Conservation (phyloP, 2,797 vertebrate species). For the Phalloptychus januarius region DNA sequence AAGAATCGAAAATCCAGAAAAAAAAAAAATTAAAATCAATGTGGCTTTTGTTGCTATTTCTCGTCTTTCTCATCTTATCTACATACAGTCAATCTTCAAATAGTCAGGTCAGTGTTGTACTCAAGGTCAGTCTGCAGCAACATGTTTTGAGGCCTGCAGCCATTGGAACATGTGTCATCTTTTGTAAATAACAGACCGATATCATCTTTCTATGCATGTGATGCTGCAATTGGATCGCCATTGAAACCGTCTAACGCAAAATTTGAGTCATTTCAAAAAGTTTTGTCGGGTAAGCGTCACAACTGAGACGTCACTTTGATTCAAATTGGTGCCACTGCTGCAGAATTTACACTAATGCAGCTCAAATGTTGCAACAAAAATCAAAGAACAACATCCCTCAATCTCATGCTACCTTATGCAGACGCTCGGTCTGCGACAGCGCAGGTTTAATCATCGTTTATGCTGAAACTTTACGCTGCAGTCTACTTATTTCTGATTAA, state of each 20-base stretch:
- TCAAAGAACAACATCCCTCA: background rate
- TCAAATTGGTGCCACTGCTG: background rate
- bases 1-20: slow-evolving; percentile 21
- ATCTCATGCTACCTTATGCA: background rate
- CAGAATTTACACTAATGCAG: background rate
- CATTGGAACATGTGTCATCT: background rate
- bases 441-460: background rate
- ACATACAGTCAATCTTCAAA: background rate
- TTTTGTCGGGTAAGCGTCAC: no score
- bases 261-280: background rate
- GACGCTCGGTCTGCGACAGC: background rate
- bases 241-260: background rate
- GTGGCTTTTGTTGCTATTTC: background rate
- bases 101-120: background rate
- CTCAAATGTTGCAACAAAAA: background rate
- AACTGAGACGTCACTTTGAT: background rate
- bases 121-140: background rate
- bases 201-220: background rate
- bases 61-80: background rate
- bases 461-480: background rate
- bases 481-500: background rate
- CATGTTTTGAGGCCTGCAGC: background rate
- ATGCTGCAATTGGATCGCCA: background rate
- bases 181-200: background rate
- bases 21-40: slow-evolving; percentile 14